Evolutionary conservation across 2,888 invertebrate species (phyloP), one percentile per base, ranked within the genome.

Genomic region (Epistrophella euchroma): DNA sequence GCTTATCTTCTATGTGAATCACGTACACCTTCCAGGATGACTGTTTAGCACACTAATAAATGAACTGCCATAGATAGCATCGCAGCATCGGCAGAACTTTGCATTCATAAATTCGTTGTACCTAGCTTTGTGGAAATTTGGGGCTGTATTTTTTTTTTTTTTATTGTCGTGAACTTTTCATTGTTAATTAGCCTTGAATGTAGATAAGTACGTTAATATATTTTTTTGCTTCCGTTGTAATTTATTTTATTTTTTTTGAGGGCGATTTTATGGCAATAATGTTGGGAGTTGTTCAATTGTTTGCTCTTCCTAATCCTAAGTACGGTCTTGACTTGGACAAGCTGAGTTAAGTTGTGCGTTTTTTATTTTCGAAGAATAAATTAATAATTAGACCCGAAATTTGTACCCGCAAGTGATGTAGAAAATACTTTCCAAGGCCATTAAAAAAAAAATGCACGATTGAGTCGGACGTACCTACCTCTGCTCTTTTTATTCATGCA

Each of bases 11-110:
- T 56, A 86, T 86, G 82, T 78, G 82, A 40, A 86, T 81, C 86
- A 86, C 86, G 86, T 86, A 86, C 77, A 76, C 50, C 62, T 68
- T 68, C 68, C 73, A 78, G 86, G 82, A 81, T 77, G 82, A 82
- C 81, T 86, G 86, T 86, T 86, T 86, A 86, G 86, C 86, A 86
- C 86, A 86, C 86, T 86, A 86, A 86, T 86, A 86, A 86, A 86
- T 86, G 86, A 86, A 86, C 86, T 86, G 86, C 82, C 74, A 86
- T 78, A 77, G 86, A 86, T 86, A 82, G 82, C 77, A 86, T 58
- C 58, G 58, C 35, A 58, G 58, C 35, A 58, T 37, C 82, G 85
- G 70, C 77, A 77, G 86, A 86, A 82, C 82, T 78, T 82, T 73
- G 81, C 73, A 82, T 86, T 78, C 86, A 86, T 86, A 86, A 86